phyloP scores from a whole-genome alignment of 2,888 invertebrate genomes.

The Dilophus febrilis region DNA sequence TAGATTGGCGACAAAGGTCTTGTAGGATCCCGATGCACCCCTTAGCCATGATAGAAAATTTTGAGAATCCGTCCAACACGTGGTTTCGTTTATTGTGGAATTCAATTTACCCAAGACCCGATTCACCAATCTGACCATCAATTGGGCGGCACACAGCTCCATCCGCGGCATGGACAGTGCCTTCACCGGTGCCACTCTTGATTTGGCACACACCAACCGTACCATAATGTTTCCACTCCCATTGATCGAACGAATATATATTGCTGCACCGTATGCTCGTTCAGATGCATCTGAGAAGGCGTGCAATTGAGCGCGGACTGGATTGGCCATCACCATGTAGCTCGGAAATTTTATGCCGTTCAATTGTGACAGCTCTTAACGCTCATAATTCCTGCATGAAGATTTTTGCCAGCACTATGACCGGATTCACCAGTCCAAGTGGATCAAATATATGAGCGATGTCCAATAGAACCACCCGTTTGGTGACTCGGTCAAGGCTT shows the following conservation, averaged over 20 bases:
- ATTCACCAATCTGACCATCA: neutral
- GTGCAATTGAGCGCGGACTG: neutral
- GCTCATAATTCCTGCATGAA: neutral
- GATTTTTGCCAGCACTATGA: neutral
- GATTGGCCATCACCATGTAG: neutral
- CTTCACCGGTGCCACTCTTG: neutral
- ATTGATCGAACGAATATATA: too few species aligned
- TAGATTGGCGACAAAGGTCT: neutral
- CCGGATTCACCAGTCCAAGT: neutral
- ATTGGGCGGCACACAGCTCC: neutral
- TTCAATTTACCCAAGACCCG: too few species aligned
- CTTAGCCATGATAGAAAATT: neutral
- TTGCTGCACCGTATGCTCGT: conserved; percentile 4
- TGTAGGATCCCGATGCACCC: neutral
- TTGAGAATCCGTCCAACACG: neutral
- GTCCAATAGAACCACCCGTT: neutral
- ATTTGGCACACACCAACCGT: neutral
- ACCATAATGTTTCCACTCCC: too few species aligned
- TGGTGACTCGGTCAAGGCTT: too few species aligned
- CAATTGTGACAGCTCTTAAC: neutral
- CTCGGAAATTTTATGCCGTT: neutral
- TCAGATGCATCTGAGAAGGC: conserved; percentile 5
- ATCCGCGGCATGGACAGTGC: neutral
- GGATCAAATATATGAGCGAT: neutral
- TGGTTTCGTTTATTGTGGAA: too few species aligned